These are phyloP conservation scores for Brachyrhaphis roseni DNA, from an alignment of 2,797 vertebrate species.

Conservation along the genomic window DNA sequence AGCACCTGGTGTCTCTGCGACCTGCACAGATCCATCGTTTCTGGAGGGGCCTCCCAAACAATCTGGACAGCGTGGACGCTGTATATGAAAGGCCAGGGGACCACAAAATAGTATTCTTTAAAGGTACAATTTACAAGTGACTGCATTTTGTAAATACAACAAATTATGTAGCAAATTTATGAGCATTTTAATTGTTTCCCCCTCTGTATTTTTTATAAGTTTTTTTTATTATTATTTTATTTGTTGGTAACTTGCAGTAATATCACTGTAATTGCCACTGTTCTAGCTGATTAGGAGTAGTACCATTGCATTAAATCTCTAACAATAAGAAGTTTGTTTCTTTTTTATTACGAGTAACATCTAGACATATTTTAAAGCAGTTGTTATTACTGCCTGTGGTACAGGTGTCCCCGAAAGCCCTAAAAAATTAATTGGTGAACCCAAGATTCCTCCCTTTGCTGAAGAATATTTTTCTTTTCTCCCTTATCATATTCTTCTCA, in stretches of 20 bases:
- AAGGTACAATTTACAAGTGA: neutral
- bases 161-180: neutral
- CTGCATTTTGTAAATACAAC: neutral
- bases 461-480: neutral
- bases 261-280: neutral
- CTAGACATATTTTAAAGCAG: neutral
- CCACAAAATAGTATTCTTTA: slow-evolving; percentile 97
- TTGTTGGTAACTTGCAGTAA: neutral
- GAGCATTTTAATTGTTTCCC: neutral
- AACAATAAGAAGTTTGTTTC: neutral
- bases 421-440: neutral
- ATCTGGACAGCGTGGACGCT: slow-evolving; percentile 90
- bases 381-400: neutral
- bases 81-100: slow-evolving; percentile 92
- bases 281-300: neutral
- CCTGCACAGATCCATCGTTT: slow-evolving; percentile 95
- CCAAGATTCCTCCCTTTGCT: neutral
- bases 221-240: neutral
- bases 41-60: slow-evolving; percentile 92
- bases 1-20: slow-evolving; percentile 92
- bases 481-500: neutral
- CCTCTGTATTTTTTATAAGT: neutral
- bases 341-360: neutral
- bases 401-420: neutral
- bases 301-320: neutral